Base-by-base conservation (phyloP, 2,888 invertebrate genomes). In the Watsonalla binaria region DNA sequence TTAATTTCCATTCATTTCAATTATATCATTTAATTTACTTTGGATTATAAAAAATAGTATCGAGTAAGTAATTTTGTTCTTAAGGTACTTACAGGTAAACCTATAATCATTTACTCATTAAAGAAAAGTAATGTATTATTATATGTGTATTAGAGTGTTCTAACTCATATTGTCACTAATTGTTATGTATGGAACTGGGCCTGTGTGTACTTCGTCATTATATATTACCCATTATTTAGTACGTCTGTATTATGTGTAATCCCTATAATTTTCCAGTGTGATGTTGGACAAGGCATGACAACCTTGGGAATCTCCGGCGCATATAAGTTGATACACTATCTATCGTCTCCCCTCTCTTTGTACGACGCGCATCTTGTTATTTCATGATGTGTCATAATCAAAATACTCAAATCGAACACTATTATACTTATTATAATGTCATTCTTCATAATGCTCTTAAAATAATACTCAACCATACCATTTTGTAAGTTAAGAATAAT, bases 51-150 rank as follows among this genome's bases (percentile, higher is more conserved):
- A 63, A 65, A 65, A 64, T 67, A 59, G 65, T 68, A 68, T 69
- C 62, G 53, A 54, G 66, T 72, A 70, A 69, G 67, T 68, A 67
- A 65, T 67, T 72, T 66, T 60, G 65, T 75, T 66, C 61, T 65
- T 74, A 72, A 68, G 69, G 70, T 78, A 78, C 69, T 76, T 79
- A 78, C 79, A 73, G 68, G 70, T 70, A 70, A 78, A 80, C 70
- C 24, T 24, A 55, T 72, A 74, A 71, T 61, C 67, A 59, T 73
- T 68, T 42, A 42, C 42, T 42, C 42, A 42, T 8, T 42, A 4
- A 42, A 11, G 8, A 11, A 42, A 42, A 4, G 63, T 53, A 72
- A 69, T 59, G 65, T 73, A 65, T 68, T 66, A 66, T 58, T 63
- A 65, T 72, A 67, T 65, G 57, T 68, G 66, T 65, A 57, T 66